Evolutionary conservation across 2,113 vertebrate genomes (phyloP), one percentile per base, ranked within the genome.

Genomic region (Emberiza fucata): DNA sequence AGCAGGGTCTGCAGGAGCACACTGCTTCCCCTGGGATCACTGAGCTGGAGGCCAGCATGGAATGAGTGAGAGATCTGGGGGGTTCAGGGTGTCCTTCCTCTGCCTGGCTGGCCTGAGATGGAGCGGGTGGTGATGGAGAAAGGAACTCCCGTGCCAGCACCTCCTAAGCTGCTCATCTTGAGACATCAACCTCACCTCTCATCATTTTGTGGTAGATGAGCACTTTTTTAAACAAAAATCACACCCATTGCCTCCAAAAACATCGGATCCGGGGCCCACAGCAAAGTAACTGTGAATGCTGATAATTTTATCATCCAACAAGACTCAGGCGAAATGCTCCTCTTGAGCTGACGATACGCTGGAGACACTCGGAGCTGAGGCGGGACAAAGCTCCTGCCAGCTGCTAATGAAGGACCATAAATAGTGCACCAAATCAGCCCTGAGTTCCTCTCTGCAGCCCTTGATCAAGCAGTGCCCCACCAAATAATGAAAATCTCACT

Each of bases 401-500:
- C 54, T 65, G 66, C 75, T 93, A 84, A 93, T 33, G 93, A 94
- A 96, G 92, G 89, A 18, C 44, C 68, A 88, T 11, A 71, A 66
- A 42, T 4, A 90, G 88, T 8, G 44, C 64, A 45, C 39, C 66
- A 95, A 91, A 95, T 69, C 86, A 83, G 86, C 71, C 51, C 78
- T 0, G 1, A 80, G 42, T 11, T 60, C 93, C 70, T 97, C 95
- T 96, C 94, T 88, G 89, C 84, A 70, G 90, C 94, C 95, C 96
- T 95, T 75, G 92, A 96, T 94, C 91, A 65, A 80, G 71, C 90
- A 76, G 86, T 33, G 4, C 89, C 95, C 86, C n/a, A 8, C 63
- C 71, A 29, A 81, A 88, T 84, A 97, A 97, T 94, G 94, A 88
- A 96, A 97, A 76, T 33, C 92, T 95, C n/a, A 9, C 81, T 93